Base-by-base conservation (phyloP, 2,888 invertebrate species). In the Quadroppia sp. region DNA sequence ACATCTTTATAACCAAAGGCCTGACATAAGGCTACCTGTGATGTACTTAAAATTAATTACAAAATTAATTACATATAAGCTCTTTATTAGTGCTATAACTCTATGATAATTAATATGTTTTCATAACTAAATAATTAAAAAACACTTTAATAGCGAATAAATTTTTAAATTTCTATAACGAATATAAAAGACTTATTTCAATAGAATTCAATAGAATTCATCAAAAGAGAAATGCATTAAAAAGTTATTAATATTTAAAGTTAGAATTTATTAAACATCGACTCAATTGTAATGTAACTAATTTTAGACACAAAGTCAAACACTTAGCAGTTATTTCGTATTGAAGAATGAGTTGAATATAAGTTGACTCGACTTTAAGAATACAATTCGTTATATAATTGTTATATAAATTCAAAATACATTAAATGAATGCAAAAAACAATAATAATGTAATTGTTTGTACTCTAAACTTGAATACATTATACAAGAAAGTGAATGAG, bases 391-490 rank as follows among this genome's bases (percentile, higher is more conserved):
- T 30, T 59, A 23, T 20, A 59, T 64, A 64, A 64, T 64, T 64
- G 36, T 64, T 64, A 36, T 30, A 32, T 36, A n/a, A 64, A 36
- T 36, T 64, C 20, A 4, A 32, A 40, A 64, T 28, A 32, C 25
- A 64, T 36, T 11, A 20, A 30, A 36, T 15, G 32, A 45, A 40
- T 36, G 25, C 13, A 17, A 69, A 69, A 45, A 28, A 45, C 25
- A 69, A 25, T 36, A 69, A 15, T 23, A 69, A 69, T 30, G 2
- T 36, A 20, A 56, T 56, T 56, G 17, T 11, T 69, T 25, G 2
- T 11, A 25, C 45, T 25, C 69, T 69, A 69, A 69, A 69, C 69
- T 69, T 69, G 69, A 69, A 69, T 69, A 69, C 69, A 69, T 69
- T 69, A 23, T n/a, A n/a, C n/a, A n/a, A n/a, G n/a, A 28, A 11